Evolutionary conservation across 2,888 invertebrate genomes (phyloP), one percentile per base, ranked within the genome.

Genomic region (Synanthedon tipuliformis): DNA sequence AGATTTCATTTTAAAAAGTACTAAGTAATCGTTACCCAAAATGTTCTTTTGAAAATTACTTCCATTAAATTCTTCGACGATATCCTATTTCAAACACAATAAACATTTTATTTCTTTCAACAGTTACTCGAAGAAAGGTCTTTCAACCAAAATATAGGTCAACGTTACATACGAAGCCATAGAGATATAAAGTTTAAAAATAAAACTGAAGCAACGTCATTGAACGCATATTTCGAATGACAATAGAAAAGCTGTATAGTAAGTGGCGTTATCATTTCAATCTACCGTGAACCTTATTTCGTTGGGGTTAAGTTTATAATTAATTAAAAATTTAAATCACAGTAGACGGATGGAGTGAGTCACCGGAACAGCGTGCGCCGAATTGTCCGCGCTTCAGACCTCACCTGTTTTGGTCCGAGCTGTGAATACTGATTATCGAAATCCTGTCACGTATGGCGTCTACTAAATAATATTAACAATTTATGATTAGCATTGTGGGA

Each of bases 341-440:
- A 34, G 34, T 57, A 51, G 62, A 64, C 73, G 78, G 78, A 78
- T 72, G 68, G 65, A 53, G 51, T 81, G 81, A 81, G 64, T 84
- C 83, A 84, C 81, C 81, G 81, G 82, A 81, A 81, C 78, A 70
- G 63, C 10, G 34, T 66, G 71, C 64, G 69, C 71, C 74, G 70
- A 72, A 75, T 73, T 71, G 73, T 74, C 34, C 34, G 34, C 34
- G 3, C 34, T 34, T 68, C 73, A 73, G 73, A 72, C 68, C 73
- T 75, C 71, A 77, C 78, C 75, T 74, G 75, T 70, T 67, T 62
- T 60, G 65, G 60, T 65, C 63, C 75, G 61, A 61, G 62, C 59
- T 59, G 61, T 66, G 79, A 78, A 83, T 83, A 75, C 66, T 68
- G 65, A 78, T 70, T 62, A 61, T 12, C 45, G 15, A 45, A 45